Evolutionary conservation across 2,797 vertebrate species (phyloP), one percentile per base, ranked within the genome.

Genomic region (Brachymystax lenok): DNA sequence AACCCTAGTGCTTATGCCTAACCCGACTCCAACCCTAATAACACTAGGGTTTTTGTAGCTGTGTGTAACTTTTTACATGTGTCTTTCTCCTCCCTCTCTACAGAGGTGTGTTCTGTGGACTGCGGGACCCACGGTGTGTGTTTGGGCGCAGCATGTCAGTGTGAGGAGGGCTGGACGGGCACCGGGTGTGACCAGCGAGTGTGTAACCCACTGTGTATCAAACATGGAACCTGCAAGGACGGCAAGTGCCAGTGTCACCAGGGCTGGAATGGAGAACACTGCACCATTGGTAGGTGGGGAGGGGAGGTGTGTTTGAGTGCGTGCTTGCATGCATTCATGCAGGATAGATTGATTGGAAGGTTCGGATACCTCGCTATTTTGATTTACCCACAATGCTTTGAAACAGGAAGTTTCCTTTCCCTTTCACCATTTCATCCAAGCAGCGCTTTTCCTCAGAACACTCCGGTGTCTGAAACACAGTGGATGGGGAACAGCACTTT

Each of bases 201-300:
- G 87, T 99, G 98, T 88, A 98, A 98, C 92, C 97, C 98, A 30
- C 96, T 98, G 79, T 99, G 98, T 80, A 95, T 96, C 76, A 98
- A 99, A 93, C 98, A 99, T 19, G 98, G 98, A 82, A 97, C 96
- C 94, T 99, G 98, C 96, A 99, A 98, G 93, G 98, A 99, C 78
- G 98, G 98, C 84, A 99, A 98, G 92, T 99, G 98, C 94, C 97
- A 99, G 95, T 99, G 98, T 94, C 96, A 97, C 94, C 97, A 98
- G 93, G 98, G 98, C 94, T 99, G 98, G 98, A 99, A 98, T 90
- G 98, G 98, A 92, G 98, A 99, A 93, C 98, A 99, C 96, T 99
- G 98, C 96, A 99, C 98, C 95, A 99, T 99, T 85, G 98, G 98
- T 99, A 94, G 93, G 98, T 94, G 10, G 16, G 24, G 13, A 10